These are phyloP conservation scores for Jaculus jaculus DNA, from an alignment of 2,113 vertebrate species.

Conservation along the genomic window DNA sequence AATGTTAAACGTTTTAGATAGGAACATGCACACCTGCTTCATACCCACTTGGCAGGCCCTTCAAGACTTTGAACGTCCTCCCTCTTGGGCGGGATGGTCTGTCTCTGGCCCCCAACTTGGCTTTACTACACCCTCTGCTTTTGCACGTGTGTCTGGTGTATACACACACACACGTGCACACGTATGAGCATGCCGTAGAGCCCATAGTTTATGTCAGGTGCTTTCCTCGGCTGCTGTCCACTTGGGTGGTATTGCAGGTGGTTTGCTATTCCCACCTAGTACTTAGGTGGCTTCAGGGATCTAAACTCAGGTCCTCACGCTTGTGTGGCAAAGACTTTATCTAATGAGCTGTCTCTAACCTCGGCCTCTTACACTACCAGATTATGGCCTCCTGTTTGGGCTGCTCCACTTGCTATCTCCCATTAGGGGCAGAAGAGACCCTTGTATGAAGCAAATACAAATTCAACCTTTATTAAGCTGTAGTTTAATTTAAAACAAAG, in stretches of 20 bases:
- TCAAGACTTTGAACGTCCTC: not conserved
- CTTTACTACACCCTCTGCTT: not conserved
- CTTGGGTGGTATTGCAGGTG: no score
- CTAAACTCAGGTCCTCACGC: no score
- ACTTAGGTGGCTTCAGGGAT: no score
- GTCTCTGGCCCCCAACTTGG: not conserved
- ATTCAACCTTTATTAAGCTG: slow-evolving; percentile 46
- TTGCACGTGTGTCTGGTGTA: no score
- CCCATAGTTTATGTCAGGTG: no score
- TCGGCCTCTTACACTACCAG: no score
- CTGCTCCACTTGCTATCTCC: not conserved
- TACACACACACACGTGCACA: no score
- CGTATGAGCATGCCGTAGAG: no score
- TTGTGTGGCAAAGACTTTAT: no score
- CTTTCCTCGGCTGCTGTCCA: no score
- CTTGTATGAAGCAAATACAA: slow-evolving; percentile 20
- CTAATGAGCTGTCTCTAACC: no score
- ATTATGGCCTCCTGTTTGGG: not conserved
- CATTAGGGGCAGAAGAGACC: not conserved
- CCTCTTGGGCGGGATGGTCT: not conserved
- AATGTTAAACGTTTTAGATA: not conserved
- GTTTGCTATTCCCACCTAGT: no score
- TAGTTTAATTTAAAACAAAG: not conserved
- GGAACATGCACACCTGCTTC: not conserved
- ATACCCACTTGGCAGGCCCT: not conserved